Base-by-base conservation (phyloP, 2,113 vertebrate species). In the Ageneiosus marmoratus region DNA sequence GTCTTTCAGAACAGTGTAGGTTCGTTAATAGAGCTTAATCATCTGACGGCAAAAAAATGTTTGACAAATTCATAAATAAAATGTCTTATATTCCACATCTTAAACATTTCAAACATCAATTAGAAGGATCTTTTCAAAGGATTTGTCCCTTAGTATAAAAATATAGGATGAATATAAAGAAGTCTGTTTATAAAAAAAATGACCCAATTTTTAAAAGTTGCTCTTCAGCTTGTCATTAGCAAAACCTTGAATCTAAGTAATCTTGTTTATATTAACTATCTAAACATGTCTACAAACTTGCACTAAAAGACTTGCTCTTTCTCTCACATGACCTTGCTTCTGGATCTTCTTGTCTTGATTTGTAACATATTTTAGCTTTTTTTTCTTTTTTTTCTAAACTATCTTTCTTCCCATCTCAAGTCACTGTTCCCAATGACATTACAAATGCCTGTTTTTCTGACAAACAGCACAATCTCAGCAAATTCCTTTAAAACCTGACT, bases 381-480 rank as follows among this genome's bases (percentile, higher is more conserved):
- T 9, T 41, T 22, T 51, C 58, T 84, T 91, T 86, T 37, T 58
- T 12, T 37, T 37, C 63, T 48, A 89, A 89, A 79, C 77, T 77
- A 67, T 81, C 27, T 86, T 81, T 75, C 80, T 76, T 80, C 27
- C 87, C 74, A 41, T 77, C 86, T 81, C 85, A 82, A 91, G 88
- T 80, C 91, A 13, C 80, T 79, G 82, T 87, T 89, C 88, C 85
- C 85, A 81, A 62, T 84, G 87, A 86, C 90, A 89, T 87, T 83
- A 87, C 53, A 89, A 89, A 70, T 9, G 7, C 72, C 65, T 55
- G 62, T 67, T 41, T 24, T 48, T 29, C 72, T 34, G 27, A 65
- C 55, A 73, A 27, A 79, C 63, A 69, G 29, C 58, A 10, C n/a
- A 5, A 51, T 12, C 74, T 75, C 74, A 44, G 48, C 50, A 55